Base-by-base conservation (phyloP, 2,888 invertebrate species). In the Nycteola revayana region DNA sequence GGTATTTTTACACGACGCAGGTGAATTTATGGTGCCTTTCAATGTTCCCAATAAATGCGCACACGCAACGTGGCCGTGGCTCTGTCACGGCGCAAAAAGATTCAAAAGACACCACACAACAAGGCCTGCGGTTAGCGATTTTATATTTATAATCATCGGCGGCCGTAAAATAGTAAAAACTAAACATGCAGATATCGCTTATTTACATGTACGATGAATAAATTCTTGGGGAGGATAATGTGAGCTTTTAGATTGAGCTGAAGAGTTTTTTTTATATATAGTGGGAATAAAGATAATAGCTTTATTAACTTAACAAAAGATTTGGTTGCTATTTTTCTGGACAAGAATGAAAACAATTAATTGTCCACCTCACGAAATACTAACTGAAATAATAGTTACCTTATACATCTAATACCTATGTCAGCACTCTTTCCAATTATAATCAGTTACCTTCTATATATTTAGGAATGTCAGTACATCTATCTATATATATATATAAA, bases 51-150 rank as follows among this genome's bases (percentile, higher is more conserved):
- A 75, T 75, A 74, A 67, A 65, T 59, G 53, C 49, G 56, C 63
- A 61, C 78, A 80, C 78, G 79, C 79, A 69, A 77, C n/a, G 21
- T n/a, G 21, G 18, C 18, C 4, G 4, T 52, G 55, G 53, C 52
- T 61, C 65, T 67, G 67, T 65, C 66, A 64, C 57, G 65, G 49
- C 41, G 60, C 48, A 65, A 62, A 65, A 62, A 59, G 50, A 71
- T 64, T 60, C 44, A 66, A 68, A 70, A 56, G 60, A 57, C 34
- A 31, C 49, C 43, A 49, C 52, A 56, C 62, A 65, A 72, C 69
- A 72, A 63, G 69, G 67, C 72, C 70, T 66, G 75, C 73, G 75
- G 75, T 75, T 62, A 64, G 71, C 73, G 60, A 69, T 75, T 71
- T 75, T 69, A 73, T 75, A 70, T 75, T 71, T 68, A 70, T 73